Conservation (phyloP, 2,888 invertebrate genomes). For the Limnephilus rhombicus region DNA sequence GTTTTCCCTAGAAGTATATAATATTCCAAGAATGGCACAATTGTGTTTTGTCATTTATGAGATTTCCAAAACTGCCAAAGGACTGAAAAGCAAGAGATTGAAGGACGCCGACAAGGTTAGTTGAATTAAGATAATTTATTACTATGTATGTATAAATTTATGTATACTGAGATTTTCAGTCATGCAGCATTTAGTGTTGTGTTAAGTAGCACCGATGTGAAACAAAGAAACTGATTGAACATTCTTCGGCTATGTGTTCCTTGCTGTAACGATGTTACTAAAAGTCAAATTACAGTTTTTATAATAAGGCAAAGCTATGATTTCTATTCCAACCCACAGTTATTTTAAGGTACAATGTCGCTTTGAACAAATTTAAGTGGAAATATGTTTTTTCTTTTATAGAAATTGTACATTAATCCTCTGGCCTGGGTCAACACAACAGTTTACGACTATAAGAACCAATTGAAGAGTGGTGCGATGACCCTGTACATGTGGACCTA, state of each 20-base stretch:
- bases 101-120: conserved; percentile 80
- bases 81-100: conserved; percentile 82
- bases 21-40: conserved; percentile 93
- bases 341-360: too few relatives aligned
- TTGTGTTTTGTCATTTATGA: conserved; percentile 94
- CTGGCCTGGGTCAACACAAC: conserved; percentile 96
- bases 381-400: conserved; percentile 63
- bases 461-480: conserved; percentile 88
- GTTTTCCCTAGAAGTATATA: conserved; percentile 88
- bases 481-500: conserved; percentile 94
- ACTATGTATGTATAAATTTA: too few relatives aligned
- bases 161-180: too few relatives aligned
- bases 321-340: too few relatives aligned
- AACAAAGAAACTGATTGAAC: conserved; percentile 22
- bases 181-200: too few relatives aligned
- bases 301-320: background rate
- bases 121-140: background rate
- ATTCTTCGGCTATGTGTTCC: background rate
- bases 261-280: background rate
- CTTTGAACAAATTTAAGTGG: background rate
- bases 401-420: conserved; percentile 86
- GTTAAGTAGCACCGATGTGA: background rate
- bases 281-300: background rate
- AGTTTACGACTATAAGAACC: conserved; percentile 93
- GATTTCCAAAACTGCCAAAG: conserved; percentile 84